phyloP scores from a whole-genome alignment of 2,113 vertebrate genomes.

The Ancistrus triradiatus region DNA sequence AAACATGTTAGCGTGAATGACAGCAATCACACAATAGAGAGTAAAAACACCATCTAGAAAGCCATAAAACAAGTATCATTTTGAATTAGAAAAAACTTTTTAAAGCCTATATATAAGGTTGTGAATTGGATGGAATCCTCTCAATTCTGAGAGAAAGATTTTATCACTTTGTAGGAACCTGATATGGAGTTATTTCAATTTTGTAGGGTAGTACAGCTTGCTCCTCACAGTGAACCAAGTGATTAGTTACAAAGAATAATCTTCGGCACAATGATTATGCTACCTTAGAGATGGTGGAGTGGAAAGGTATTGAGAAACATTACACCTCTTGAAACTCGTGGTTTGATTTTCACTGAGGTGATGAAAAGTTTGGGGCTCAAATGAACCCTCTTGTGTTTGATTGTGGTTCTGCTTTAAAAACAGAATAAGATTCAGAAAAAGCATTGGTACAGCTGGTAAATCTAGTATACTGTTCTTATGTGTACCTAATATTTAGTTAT shows the following conservation, averaged over 20 bases:
- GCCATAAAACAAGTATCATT: constrained; percentile 51
- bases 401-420: too few species aligned
- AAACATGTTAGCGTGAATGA: constrained; percentile 55
- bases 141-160: constrained; percentile 53
- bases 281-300: constrained; percentile 58
- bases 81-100: constrained; percentile 64
- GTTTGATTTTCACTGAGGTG: constrained; percentile 52
- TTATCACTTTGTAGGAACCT: constrained; percentile 52
- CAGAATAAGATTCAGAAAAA: too few species aligned
- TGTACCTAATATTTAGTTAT: too few species aligned
- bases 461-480: too few species aligned
- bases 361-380: constrained; percentile 27
- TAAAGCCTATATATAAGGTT: constrained; percentile 6
- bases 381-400: too few species aligned
- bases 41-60: constrained; percentile 17
- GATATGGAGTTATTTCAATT: constrained; percentile 55
- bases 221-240: constrained; percentile 61
- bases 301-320: constrained; percentile 60
- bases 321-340: constrained; percentile 50
- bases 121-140: constrained; percentile 54
- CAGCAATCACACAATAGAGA: constrained; percentile 36
- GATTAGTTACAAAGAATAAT: constrained; percentile 70
- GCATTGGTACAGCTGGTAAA: too few species aligned
- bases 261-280: constrained; percentile 56
- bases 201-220: constrained; percentile 54